Conservation (phyloP, 2,888 invertebrate species). For the Aphidoletes aphidimyza region DNA sequence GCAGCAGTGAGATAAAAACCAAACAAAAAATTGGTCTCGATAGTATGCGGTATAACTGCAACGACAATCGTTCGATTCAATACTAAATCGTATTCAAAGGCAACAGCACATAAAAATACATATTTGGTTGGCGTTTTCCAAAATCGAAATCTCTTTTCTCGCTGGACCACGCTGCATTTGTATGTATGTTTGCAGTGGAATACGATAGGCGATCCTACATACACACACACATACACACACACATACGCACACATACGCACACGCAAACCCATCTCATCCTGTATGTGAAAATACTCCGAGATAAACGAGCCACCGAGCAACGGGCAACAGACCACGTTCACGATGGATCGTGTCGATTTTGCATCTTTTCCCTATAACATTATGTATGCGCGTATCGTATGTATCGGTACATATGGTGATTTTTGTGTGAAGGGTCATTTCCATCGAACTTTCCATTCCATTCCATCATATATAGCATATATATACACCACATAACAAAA, state of each 20-base stretch:
- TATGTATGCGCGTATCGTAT: conserved; percentile 15
- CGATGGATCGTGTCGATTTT: background rate
- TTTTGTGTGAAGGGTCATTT: conserved; percentile 24
- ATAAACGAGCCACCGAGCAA: conserved; percentile 5
- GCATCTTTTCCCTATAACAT: conserved; percentile 54
- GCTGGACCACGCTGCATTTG: background rate
- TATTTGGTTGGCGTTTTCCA: background rate
- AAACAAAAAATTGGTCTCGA: background rate
- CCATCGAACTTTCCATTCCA: too few species aligned
- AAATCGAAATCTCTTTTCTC: background rate
- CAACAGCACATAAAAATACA: conserved; percentile 44
- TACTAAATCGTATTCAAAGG: conserved; percentile 54
- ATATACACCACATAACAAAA: too few species aligned
- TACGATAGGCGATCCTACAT: background rate
- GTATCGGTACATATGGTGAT: conserved; percentile 33
- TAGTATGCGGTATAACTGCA: conserved; percentile 41
- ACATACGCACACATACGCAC: background rate
- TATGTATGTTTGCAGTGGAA: background rate
- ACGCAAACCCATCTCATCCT: too few species aligned
- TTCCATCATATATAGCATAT: too few species aligned
- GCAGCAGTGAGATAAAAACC: background rate
- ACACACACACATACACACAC: background rate
- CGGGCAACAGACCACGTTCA: background rate
- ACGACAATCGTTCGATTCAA: conserved; percentile 42
- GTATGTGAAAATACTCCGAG: background rate